Conservation (phyloP, 2,113 vertebrate genomes). For the Mionectes macconnelli region DNA sequence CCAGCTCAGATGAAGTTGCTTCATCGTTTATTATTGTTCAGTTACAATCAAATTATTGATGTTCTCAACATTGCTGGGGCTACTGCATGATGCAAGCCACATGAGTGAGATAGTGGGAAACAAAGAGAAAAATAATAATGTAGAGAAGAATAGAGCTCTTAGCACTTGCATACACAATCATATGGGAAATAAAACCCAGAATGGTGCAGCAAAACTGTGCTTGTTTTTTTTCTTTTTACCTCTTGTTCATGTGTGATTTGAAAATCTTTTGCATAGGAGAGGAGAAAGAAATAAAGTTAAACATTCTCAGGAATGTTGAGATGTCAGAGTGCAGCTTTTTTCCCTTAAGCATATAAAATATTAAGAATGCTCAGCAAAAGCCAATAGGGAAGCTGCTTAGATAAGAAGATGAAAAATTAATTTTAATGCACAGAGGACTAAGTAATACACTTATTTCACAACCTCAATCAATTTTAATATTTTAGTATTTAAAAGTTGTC, state of each 20-base stretch:
- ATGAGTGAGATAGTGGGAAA: slow-evolving; percentile 23
- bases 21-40: slow-evolving; percentile 26
- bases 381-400: slow-evolving; percentile 70
- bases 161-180: background rate
- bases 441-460: slow-evolving; percentile 73
- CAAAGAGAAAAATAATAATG: slow-evolving; percentile 42
- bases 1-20: slow-evolving; percentile 21
- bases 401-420: slow-evolving; percentile 79
- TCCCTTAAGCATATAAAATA: slow-evolving; percentile 74
- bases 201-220: background rate
- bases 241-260: background rate
- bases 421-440: slow-evolving; percentile 73
- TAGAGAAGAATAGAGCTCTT: slow-evolving; percentile 1
- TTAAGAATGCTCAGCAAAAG: slow-evolving; percentile 69
- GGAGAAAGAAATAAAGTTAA: slow-evolving; percentile 40
- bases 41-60: slow-evolving; percentile 35
- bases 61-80: background rate
- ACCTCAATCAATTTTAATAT: slow-evolving; percentile 78
- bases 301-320: slow-evolving; percentile 44
- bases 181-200: slow-evolving; percentile 7
- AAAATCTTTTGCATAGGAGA: slow-evolving; percentile 3
- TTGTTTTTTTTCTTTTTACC: background rate
- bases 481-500: slow-evolving; percentile 69
- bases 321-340: slow-evolving; percentile 71
- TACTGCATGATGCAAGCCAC: slow-evolving; percentile 2